Base-by-base conservation (phyloP, 2,888 invertebrate species). In the Sceliomorpha sp. region DNA sequence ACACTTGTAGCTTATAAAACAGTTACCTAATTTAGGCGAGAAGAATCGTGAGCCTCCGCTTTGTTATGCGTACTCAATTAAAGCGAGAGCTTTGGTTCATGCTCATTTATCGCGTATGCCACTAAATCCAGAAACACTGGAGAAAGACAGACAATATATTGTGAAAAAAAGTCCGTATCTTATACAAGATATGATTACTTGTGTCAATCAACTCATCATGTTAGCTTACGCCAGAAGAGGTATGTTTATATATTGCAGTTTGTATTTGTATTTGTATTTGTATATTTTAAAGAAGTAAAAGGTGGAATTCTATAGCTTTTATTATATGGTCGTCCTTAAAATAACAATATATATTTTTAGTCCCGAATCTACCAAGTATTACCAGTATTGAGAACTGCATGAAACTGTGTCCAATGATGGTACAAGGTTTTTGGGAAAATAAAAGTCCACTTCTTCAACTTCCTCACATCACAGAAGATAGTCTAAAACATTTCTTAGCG, bases 381-480 rank as follows among this genome's bases (percentile, higher is more conserved):
- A 97, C 98, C 85, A 98, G 98, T 1, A 94, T 99, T 76, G 99
- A 99, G 89, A 97, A 98, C 89, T 96, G 96, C 81, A 98, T 99
- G 98, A 98, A 97, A 87, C 89, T 98, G 55, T 95, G 96, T 58
- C 98, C 98, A 26, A 98, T 99, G 96, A 92, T 98, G 59, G 96
- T 99, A 1, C 99, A 99, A 90, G 99, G 94, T 0, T 90, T 98
- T 59, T 98, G 98, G 97, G 98, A 98, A 81, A 95, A 93, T 86
- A 97, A 97, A 88, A 97, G 96, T 70, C 96, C 98, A 0, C 89
- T 99, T 15, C 91, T 99, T 8, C 99, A 99, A 89, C 89, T 99
- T 68, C 98, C 98, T 1, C 96, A 98, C 84, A 93, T 98, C 56
- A 94, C 93, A 5, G 97, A 98, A 74, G 98, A 98, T 77, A 95